Conservation (phyloP, 2,797 vertebrate genomes). For the Enoplosus armatus region DNA sequence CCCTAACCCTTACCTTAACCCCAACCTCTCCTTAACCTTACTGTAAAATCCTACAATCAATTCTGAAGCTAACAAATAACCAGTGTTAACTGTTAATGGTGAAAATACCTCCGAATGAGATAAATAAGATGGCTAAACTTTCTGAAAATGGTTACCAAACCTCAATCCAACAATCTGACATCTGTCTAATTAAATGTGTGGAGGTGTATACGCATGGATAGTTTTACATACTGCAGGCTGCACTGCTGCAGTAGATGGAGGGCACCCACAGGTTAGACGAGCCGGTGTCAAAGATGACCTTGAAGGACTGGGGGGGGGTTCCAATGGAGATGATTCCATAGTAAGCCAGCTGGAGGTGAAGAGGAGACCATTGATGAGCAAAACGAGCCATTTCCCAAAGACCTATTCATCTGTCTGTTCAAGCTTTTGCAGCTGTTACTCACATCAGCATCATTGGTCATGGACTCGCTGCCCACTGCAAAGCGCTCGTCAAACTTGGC, state of each 20-base stretch:
- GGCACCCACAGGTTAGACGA: conserved; percentile 76
- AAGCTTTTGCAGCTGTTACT: conserved; percentile 14
- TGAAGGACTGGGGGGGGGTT: conserved; percentile 73
- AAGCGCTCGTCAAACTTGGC: conserved; percentile 58
- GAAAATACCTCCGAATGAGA: neutral
- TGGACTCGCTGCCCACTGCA: conserved; percentile 16
- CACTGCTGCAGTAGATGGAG: conserved; percentile 68
- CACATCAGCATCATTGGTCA: conserved; percentile 75
- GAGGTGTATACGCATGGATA: neutral
- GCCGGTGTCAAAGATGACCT: conserved; percentile 70
- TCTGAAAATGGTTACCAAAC: neutral
- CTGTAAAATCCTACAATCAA: no score
- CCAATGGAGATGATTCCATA: conserved; percentile 73
- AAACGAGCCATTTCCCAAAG: neutral
- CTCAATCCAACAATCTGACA: neutral
- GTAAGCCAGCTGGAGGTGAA: conserved; percentile 63
- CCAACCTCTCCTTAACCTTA: neutral
- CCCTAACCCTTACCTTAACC: neutral
- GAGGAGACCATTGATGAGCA: neutral
- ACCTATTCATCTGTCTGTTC: neutral
- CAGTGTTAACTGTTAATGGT: neutral
- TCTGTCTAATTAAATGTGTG: neutral
- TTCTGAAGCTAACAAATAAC: neutral
- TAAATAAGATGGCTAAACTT: neutral
- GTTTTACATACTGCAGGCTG: conserved; percentile 62